These are phyloP conservation scores for Deroptyus accipitrinus DNA, from an alignment of 2,113 vertebrate genomes.

Conservation along the genomic window DNA sequence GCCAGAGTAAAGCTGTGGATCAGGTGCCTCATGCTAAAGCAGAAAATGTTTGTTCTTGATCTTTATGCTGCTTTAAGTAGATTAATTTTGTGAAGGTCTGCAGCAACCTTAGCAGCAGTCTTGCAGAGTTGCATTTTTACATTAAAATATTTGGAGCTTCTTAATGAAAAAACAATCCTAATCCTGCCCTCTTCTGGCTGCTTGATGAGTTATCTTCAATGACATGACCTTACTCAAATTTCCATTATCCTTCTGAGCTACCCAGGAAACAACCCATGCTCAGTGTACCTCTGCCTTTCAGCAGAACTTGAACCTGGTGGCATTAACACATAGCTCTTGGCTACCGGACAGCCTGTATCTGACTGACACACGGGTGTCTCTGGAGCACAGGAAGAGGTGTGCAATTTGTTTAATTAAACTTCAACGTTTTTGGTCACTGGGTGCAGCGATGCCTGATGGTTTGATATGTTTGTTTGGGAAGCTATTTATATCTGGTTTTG, in stretches of 20 bases:
- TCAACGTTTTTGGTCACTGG: background rate
- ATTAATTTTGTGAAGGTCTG: background rate
- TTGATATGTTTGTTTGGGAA: background rate
- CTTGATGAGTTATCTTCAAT: background rate
- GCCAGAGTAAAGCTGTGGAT: background rate
- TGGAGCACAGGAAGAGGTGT: background rate
- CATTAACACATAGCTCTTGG: background rate
- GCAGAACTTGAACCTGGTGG: background rate
- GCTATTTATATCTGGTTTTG: background rate
- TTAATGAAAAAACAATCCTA: background rate
- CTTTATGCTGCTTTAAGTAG: background rate
- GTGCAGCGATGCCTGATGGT: background rate
- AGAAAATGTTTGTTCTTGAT: background rate
- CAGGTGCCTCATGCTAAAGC: background rate
- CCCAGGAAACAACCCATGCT: accelerated
- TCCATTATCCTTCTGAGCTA: background rate
- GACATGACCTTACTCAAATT: background rate
- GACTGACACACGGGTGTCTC: background rate
- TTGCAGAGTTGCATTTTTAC: background rate
- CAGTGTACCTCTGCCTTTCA: background rate
- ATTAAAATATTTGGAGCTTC: background rate
- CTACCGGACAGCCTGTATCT: background rate
- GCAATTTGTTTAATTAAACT: background rate
- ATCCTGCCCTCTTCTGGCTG: background rate
- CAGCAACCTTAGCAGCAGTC: background rate